Percentiles rank a stretch among this genome's conserved stretches.
Conservation (phyloP, 2,113 vertebrate genomes). For the Meles meles region DNA sequence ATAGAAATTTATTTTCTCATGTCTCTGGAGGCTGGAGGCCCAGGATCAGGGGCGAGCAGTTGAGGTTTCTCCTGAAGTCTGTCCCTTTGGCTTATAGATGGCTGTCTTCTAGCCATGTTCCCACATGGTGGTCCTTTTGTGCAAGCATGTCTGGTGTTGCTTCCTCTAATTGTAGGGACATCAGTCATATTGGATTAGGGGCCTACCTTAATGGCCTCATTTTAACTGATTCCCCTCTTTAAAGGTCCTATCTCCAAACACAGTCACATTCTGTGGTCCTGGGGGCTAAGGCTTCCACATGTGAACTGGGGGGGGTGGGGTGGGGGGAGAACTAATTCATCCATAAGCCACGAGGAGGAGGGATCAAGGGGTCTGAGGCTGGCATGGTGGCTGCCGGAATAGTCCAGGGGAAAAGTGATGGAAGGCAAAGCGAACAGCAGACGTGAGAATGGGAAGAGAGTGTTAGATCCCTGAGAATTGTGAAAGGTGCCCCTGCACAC, state of each 20-base stretch:
- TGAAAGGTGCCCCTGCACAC: background rate
- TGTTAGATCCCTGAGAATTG: background rate
- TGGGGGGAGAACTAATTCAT: background rate
- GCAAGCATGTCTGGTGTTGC: background rate
- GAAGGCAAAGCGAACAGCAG: background rate
- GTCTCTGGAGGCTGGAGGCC: background rate
- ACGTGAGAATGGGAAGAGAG: background rate
- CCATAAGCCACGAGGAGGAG: background rate
- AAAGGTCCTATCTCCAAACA: background rate
- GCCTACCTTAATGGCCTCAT: background rate
- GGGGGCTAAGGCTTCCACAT: background rate
- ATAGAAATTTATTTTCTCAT: background rate
- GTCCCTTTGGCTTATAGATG: background rate
- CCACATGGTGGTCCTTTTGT: fast-evolving
- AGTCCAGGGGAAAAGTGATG: background rate
- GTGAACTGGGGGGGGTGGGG: background rate
- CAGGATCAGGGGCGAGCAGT: background rate
- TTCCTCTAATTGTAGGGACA: background rate
- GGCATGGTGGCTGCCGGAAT: background rate
- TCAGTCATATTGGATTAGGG: background rate
- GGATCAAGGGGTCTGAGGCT: background rate
- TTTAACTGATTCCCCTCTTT: background rate
- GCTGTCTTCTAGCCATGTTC: background rate
- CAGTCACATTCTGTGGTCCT: background rate
- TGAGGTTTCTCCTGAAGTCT: background rate